phyloP scores from a whole-genome alignment of 2,888 invertebrate species.

The Sarcophaga subvicina region DNA sequence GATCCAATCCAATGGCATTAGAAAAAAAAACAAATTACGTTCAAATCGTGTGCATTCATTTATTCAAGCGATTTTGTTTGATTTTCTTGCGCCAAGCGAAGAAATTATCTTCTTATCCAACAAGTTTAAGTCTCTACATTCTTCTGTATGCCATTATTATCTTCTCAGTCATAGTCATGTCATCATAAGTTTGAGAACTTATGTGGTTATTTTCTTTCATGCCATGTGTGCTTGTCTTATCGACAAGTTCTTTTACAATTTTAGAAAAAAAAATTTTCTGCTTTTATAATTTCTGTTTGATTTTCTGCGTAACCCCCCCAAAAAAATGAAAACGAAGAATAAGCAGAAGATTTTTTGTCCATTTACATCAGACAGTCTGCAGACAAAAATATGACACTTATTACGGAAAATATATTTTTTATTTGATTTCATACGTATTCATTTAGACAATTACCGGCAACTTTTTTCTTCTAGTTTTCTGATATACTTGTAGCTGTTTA shows the following conservation, averaged over 20 bases:
- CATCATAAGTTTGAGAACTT: conserved; percentile 59
- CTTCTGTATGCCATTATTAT: conserved; percentile 46
- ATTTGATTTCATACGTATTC: conserved; percentile 23
- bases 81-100: neutral
- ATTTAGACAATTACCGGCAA: conserved; percentile 4
- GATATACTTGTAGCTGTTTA: conserved; percentile 25
- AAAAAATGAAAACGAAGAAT: no score
- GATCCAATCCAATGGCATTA: neutral
- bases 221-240: conserved; percentile 35
- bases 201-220: conserved; percentile 36
- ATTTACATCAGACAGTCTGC: conserved; percentile 61
- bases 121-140: conserved; percentile 44
- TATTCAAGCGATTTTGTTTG: conserved; percentile 38
- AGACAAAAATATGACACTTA: conserved; percentile 69
- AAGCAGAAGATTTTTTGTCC: conserved; percentile 3
- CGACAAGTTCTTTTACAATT: conserved; percentile 60
- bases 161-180: conserved; percentile 53
- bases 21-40: neutral
- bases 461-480: conserved; percentile 22
- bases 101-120: conserved; percentile 46
- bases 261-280: conserved; percentile 19
- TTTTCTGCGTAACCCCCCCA: neutral
- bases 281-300: neutral
- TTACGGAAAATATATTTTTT: conserved; percentile 63
- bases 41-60: conserved; percentile 55